Evolutionary conservation across 2,888 invertebrate genomes (phyloP).

Genomic region (Noctua comes): DNA sequence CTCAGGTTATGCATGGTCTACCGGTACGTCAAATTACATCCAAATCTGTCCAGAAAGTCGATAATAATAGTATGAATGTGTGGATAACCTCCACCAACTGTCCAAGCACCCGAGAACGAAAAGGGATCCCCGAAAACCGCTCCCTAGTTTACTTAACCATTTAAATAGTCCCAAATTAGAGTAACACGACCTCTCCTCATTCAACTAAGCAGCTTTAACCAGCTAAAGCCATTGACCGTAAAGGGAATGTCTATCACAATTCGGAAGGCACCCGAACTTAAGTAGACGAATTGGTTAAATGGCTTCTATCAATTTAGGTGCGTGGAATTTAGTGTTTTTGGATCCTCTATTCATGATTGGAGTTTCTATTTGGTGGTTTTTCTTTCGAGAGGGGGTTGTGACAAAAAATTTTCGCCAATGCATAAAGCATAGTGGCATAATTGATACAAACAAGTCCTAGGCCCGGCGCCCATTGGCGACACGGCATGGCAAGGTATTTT

Average conservation of each 20-base stretch:
- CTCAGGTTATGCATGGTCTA: background rate
- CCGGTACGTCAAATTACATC: background rate
- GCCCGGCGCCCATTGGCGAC: too few species aligned
- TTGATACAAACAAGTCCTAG: background rate
- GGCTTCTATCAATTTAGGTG: constrained; percentile 63
- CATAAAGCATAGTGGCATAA: background rate
- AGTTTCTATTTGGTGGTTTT: background rate
- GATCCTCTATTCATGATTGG: constrained; percentile 4
- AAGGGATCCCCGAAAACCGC: background rate
- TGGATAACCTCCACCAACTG: background rate
- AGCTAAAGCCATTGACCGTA: constrained; percentile 73
- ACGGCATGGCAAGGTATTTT: too few species aligned
- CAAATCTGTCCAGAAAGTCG: background rate
- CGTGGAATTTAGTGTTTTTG: constrained; percentile 33
- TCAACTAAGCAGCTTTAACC: constrained; percentile 20
- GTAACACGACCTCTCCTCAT: constrained; percentile 25
- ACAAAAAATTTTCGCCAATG: background rate
- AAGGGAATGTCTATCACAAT: constrained; percentile 77
- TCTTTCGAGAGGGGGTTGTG: background rate
- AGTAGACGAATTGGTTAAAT: constrained; percentile 81
- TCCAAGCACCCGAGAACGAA: background rate
- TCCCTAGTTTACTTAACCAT: constrained; percentile 9
- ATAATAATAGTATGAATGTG: background rate
- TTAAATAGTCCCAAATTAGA: constrained; percentile 38
- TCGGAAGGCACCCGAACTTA: constrained; percentile 71